A percentile compares a stretch with the other conserved stretches of the same genome.
phyloP scores from a whole-genome alignment of 37 sponge, comb jelly and placozoan genomes.

The Cliona cf. orientalis region DNA sequence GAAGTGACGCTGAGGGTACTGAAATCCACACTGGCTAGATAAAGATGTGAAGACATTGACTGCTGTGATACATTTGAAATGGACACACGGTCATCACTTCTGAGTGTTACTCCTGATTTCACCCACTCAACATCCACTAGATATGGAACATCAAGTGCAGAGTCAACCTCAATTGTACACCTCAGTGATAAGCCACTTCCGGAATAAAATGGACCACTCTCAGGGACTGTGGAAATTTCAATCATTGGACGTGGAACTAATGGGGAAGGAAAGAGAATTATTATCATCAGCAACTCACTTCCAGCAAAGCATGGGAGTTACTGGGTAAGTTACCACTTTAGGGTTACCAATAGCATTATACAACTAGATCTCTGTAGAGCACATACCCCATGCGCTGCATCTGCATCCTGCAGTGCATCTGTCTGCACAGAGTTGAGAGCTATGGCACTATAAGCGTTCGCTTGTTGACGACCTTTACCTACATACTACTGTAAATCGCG shows the following conservation, averaged over 20 bases:
- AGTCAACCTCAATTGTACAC: neutral
- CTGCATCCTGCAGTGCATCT: no score
- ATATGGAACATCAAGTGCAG: slow-evolving; percentile 6
- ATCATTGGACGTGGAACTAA: slow-evolving; percentile 6
- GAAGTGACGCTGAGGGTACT: neutral
- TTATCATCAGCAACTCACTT: neutral
- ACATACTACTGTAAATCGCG: no score
- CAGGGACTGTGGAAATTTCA: neutral
- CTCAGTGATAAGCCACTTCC: slow-evolving; percentile 10
- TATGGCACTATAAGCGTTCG: no score
- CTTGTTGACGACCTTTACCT: no score
- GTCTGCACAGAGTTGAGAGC: no score
- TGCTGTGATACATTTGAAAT: slow-evolving; percentile 1
- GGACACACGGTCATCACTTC: neutral
- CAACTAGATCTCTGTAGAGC: no score
- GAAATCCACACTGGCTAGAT: neutral
- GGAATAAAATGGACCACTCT: slow-evolving; percentile 6
- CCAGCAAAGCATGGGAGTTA: neutral
- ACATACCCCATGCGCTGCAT: no score
- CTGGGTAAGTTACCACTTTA: no score
- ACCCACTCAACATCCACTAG: neutral
- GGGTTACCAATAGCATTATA: no score
- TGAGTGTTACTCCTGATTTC: neutral
- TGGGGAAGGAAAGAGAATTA: neutral
- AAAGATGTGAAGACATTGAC: neutral